Evolutionary conservation across 2,888 invertebrate species (phyloP).

Genomic region (Toxonevra muliebris): DNA sequence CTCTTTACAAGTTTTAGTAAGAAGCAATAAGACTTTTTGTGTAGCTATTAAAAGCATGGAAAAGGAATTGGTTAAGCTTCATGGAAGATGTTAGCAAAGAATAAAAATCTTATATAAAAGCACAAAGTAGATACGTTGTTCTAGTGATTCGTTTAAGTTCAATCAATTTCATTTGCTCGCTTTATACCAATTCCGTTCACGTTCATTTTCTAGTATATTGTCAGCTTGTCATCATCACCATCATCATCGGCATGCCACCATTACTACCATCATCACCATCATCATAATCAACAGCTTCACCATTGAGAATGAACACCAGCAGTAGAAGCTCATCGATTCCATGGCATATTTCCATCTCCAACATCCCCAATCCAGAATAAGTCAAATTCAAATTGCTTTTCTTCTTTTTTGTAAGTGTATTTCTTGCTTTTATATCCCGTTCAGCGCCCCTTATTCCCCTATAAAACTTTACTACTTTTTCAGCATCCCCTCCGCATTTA

Average conservation of each 20-base stretch:
- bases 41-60: too few species aligned
- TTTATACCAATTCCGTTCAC: slow-evolving; percentile 15
- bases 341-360: not conserved
- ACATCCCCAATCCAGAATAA: too few species aligned
- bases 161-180: too few species aligned
- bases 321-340: not conserved
- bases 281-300: not conserved
- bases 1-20: too few species aligned
- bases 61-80: too few species aligned
- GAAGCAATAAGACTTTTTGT: too few species aligned
- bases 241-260: slow-evolving; percentile 2
- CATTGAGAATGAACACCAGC: not conserved
- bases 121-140: too few species aligned
- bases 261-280: not conserved
- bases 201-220: slow-evolving; percentile 3
- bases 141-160: too few species aligned
- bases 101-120: too few species aligned
- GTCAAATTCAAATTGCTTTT: too few species aligned
- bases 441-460: not conserved
- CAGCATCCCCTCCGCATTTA: not conserved
- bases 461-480: not conserved
- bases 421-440: not conserved
- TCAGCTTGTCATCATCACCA: not conserved
- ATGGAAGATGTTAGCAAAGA: too few species aligned
- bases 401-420: not conserved